A percentile compares a stretch with the other conserved stretches of the same genome.
Evolutionary conservation across 2,888 invertebrate species (phyloP).

Genomic region (Caenorhabditis doughertyi): DNA sequence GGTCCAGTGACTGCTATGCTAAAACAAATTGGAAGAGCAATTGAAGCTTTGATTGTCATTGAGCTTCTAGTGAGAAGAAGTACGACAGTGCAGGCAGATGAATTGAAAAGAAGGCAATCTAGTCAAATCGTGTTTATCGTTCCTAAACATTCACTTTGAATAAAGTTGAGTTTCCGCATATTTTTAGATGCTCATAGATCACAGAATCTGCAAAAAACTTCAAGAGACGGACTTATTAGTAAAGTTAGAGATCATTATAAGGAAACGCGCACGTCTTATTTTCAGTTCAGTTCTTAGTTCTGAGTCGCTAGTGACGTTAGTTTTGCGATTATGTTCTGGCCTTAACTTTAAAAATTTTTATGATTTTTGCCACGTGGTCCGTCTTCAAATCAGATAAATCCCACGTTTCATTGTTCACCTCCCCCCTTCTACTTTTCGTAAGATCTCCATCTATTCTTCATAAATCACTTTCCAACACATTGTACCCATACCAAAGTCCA

Average conservation of each 20-base stretch:
- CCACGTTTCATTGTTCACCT: background rate
- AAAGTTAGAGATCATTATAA: no score
- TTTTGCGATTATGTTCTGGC: no score
- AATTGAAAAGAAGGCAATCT: background rate
- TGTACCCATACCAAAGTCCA: conserved; percentile 22
- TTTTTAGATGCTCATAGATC: no score
- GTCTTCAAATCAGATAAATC: background rate
- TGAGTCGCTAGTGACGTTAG: no score
- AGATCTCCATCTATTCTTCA: background rate
- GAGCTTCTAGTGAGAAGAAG: background rate
- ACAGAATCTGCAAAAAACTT: no score
- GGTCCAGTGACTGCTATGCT: conserved; percentile 20
- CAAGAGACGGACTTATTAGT: no score
- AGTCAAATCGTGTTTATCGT: background rate
- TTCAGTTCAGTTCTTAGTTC: no score
- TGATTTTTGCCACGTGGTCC: no score
- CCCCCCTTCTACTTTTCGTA: no score
- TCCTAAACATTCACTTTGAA: background rate
- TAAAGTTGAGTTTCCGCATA: background rate
- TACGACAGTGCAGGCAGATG: no score
- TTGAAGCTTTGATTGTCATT: conserved; percentile 5
- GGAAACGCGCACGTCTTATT: no score
- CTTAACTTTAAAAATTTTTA: no score
- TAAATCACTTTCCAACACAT: background rate
- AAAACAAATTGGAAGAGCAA: background rate